Evolutionary conservation across 2,113 vertebrate genomes (phyloP).

Genomic region (Bubo bubo): DNA sequence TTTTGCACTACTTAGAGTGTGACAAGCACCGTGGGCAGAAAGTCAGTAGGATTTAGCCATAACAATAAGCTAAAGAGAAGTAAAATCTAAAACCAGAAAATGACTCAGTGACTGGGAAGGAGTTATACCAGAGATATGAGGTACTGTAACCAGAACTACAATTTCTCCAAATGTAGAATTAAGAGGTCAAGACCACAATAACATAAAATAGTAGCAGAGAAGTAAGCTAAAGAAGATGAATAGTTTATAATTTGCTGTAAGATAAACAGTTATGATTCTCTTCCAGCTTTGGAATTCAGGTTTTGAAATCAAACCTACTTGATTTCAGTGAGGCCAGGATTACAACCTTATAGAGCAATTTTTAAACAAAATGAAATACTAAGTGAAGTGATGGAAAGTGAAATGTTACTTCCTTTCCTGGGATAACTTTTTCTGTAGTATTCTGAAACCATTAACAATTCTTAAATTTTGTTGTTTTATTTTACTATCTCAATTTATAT

Average conservation of each 20-base stretch:
- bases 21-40: neutral
- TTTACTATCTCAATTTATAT: neutral
- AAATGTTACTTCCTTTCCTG: neutral
- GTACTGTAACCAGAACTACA: neutral
- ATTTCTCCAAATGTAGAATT: neutral
- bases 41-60: constrained; percentile 34
- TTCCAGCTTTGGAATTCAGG: neutral
- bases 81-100: constrained; percentile 40
- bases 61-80: constrained; percentile 37
- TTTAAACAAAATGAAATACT: neutral
- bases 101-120: constrained; percentile 17
- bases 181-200: neutral
- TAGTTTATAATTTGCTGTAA: neutral
- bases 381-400: neutral
- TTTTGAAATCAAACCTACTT: neutral
- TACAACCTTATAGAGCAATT: neutral
- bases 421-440: neutral
- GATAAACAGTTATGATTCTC: neutral
- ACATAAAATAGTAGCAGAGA: neutral
- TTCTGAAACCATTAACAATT: neutral
- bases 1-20: neutral
- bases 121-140: neutral
- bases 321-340: neutral
- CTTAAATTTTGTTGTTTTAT: neutral
- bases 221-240: neutral